These are phyloP conservation scores for Parazoanthus darwini DNA, from an alignment of 92 coral and sea anemone genomes.

Conservation along the genomic window DNA sequence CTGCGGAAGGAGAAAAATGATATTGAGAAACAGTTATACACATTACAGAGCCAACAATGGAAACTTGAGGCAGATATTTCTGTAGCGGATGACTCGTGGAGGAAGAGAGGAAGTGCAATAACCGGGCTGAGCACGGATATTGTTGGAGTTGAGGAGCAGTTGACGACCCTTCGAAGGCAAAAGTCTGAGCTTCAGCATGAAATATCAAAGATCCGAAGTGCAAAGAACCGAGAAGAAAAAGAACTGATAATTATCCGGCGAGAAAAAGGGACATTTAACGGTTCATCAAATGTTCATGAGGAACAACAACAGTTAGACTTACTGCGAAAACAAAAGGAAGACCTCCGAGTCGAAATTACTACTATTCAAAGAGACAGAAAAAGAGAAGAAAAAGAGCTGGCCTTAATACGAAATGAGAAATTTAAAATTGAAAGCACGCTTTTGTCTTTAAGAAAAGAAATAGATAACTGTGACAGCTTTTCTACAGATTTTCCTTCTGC, in stretches of 20 bases:
- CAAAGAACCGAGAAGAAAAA: conserved; percentile 71
- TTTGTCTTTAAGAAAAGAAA: conserved; percentile 51
- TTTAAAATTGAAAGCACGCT: conserved; percentile 63
- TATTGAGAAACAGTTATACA: conserved; percentile 64
- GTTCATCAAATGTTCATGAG: conserved; percentile 26
- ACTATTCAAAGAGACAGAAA: conserved; percentile 54
- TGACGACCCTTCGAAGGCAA: conserved; percentile 61
- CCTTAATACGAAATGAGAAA: conserved; percentile 62
- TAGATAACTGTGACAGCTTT: conserved; percentile 33
- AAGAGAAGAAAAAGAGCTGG: conserved; percentile 57
- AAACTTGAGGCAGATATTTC: conserved; percentile 69
- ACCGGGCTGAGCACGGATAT: conserved; percentile 57
- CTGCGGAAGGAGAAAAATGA: conserved; percentile 73
- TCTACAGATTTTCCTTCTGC: conserved; percentile 20
- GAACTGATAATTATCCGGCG: conserved; percentile 62
- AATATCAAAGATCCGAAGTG: conserved; percentile 62
- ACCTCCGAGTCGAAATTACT: conserved; percentile 67
- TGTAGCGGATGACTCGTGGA: conserved; percentile 64
- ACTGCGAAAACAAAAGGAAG: conserved; percentile 63
- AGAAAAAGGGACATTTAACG: conserved; percentile 54
- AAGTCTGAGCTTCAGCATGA: conserved; percentile 77
- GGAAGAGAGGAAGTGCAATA: conserved; percentile 52
- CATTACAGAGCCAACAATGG: conserved; percentile 72
- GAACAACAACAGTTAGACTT: conserved; percentile 45
- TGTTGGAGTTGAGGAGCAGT: conserved; percentile 57